Evolutionary conservation across 1,140 invertebrate genomes (phyloP), one percentile per base, ranked within the genome.

Genomic region (Bombus superbus): DNA sequence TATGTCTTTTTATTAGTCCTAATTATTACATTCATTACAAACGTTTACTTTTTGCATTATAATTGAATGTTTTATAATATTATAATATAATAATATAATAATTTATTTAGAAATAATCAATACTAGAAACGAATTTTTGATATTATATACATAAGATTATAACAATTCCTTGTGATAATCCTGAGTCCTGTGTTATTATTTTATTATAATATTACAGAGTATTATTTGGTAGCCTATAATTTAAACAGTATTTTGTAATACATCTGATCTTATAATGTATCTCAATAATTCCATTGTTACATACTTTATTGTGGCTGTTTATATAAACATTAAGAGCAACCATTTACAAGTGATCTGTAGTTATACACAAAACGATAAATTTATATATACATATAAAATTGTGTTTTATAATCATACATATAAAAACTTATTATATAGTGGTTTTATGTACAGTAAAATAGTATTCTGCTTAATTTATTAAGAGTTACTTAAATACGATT

Each of bases 171-270:
- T 90, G 76, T 85, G 68, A 78, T 86, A 86, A 77, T 22, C 66
- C 22, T 83, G 85, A 89, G 74, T 79, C 86, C 47, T 68, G 9
- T n/a, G 3, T 86, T 88, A 47, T 79, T 62, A 74, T 89, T 89
- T 81, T 42, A 66, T 86, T 89, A 84, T 40, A 83, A 66, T 32
- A 86, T 72, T 87, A 77, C 42, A 53, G 57, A 83, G 64, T 89
- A 89, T 84, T 81, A 72, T 86, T 89, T 89, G 40, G 59, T 89
- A 89, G 82, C n/a, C 64, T 71, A 35, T 89, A 85, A 62, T 71
- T 88, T 84, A 78, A 77, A 68, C 32, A 89, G 66, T 81, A 88
- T 32, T 86, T 88, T 89, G 76, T 85, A 13, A 69, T 82, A 88
- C 83, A 86, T 64, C 53, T 69, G 59, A 74, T 85, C 72, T 81